Evolutionary conservation across 2,888 invertebrate species (phyloP).

Genomic region (Bruchidius siliquastri): DNA sequence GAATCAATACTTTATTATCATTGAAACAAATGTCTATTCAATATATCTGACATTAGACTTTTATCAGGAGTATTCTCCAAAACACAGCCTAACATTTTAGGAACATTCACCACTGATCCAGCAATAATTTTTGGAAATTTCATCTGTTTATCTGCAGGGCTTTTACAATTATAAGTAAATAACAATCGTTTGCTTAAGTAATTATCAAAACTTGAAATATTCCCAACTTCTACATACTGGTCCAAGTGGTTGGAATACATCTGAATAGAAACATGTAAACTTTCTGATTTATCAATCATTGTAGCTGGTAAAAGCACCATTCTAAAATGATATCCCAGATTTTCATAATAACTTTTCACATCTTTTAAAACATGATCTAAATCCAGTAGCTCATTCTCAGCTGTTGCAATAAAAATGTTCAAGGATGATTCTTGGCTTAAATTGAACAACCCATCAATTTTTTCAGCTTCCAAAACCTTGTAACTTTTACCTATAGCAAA

Average conservation of each 20-base stretch:
- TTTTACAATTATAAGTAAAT: constrained; percentile 54
- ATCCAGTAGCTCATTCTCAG: constrained; percentile 41
- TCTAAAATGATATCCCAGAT: constrained; percentile 64
- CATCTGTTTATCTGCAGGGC: constrained; percentile 46
- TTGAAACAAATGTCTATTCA: constrained; percentile 5
- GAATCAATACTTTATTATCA: background rate
- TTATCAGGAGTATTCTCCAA: constrained; percentile 57
- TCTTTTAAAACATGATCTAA: constrained; percentile 55
- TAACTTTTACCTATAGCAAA: constrained; percentile 71
- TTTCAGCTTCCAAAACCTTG: constrained; percentile 44
- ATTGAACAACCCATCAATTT: constrained; percentile 54
- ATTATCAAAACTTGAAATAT: constrained; percentile 65
- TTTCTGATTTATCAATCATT: constrained; percentile 61
- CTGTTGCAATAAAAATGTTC: constrained; percentile 60
- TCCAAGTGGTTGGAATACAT: constrained; percentile 65
- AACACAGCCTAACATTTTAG: constrained; percentile 66
- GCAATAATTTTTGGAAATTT: constrained; percentile 66
- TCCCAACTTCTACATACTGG: constrained; percentile 67
- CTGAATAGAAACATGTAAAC: constrained; percentile 64
- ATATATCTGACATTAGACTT: constrained; percentile 16
- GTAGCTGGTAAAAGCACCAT: constrained; percentile 59
- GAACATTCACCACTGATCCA: constrained; percentile 70
- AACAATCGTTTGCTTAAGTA: constrained; percentile 75
- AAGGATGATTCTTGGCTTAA: constrained; percentile 66
- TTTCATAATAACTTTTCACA: constrained; percentile 57